Evolutionary conservation across 2,888 invertebrate genomes (phyloP).

Genomic region (Drosophila limbata): DNA sequence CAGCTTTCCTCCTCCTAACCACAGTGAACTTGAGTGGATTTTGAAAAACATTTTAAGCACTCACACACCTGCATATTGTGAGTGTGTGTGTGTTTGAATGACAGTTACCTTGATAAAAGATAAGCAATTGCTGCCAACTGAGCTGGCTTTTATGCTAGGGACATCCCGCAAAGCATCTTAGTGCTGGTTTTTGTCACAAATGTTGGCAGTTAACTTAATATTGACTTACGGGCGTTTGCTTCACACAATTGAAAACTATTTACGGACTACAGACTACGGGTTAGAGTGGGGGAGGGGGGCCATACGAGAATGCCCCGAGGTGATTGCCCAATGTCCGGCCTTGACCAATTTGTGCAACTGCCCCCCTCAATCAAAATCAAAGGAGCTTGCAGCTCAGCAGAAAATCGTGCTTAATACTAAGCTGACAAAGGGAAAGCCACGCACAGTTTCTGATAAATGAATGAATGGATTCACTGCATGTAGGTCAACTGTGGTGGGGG

Average conservation of each 20-base stretch:
- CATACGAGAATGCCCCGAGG: neutral
- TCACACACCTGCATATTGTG: slow-evolving; percentile 29
- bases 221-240: slow-evolving; percentile 59
- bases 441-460: slow-evolving; percentile 35
- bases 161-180: slow-evolving; percentile 52
- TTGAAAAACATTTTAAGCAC: slow-evolving; percentile 60
- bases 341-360: slow-evolving; percentile 42
- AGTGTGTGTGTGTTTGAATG: slow-evolving; percentile 33
- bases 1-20: slow-evolving; percentile 8
- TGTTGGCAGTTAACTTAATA: slow-evolving; percentile 65
- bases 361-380: slow-evolving; percentile 9
- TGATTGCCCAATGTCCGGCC: slow-evolving; percentile 32
- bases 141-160: slow-evolving; percentile 30
- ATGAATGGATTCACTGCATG: slow-evolving; percentile 22
- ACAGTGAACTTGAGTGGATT: slow-evolving; percentile 64
- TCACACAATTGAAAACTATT: slow-evolving; percentile 69
- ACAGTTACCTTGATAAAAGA: slow-evolving; percentile 62
- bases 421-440: slow-evolving; percentile 22
- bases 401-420: slow-evolving; percentile 46
- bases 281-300: neutral
- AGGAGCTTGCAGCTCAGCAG: slow-evolving; percentile 25
- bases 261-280: slow-evolving; percentile 19
- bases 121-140: slow-evolving; percentile 60
- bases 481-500: neutral
- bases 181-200: slow-evolving; percentile 34